phyloP scores from a whole-genome alignment of 2,888 invertebrate species.

The Ennomos erosarius region DNA sequence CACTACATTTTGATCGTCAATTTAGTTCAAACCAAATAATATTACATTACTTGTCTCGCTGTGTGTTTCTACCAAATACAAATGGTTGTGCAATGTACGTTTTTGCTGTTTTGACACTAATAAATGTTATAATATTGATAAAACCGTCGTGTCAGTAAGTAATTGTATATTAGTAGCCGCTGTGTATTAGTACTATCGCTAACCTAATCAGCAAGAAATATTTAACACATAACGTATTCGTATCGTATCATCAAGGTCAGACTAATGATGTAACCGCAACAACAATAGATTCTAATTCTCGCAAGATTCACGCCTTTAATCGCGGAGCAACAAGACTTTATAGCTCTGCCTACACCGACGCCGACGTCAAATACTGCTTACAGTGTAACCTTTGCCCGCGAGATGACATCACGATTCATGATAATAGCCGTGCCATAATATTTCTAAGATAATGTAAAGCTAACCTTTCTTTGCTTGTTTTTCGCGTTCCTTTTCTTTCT shows the following conservation, averaged over 20 bases:
- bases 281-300: conserved; percentile 61
- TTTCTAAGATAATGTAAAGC: conserved; percentile 30
- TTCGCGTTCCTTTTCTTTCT: conserved; percentile 80
- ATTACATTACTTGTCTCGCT: too few relatives aligned
- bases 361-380: conserved; percentile 31
- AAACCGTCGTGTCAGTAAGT: conserved; percentile 29
- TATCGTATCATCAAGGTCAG: conserved; percentile 67
- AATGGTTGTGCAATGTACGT: too few relatives aligned
- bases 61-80: too few relatives aligned
- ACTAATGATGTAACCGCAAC: conserved; percentile 68
- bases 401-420: conserved; percentile 63
- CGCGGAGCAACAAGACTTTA: conserved; percentile 48
- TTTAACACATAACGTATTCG: conserved; percentile 61
- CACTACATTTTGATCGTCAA: too few relatives aligned
- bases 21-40: too few relatives aligned
- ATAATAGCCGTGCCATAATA: conserved; percentile 24
- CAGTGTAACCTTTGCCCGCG: conserved; percentile 51
- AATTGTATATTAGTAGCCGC: conserved; percentile 39
- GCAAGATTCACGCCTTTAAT: conserved; percentile 42
- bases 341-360: conserved; percentile 42
- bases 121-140: conserved; percentile 23
- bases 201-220: conserved; percentile 56
- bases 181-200: conserved; percentile 30
- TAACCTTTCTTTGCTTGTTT: conserved; percentile 77
- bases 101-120: background rate